These are phyloP conservation scores for Coranthus polyacanthus DNA, from an alignment of 2,797 vertebrate genomes.

Conservation along the genomic window DNA sequence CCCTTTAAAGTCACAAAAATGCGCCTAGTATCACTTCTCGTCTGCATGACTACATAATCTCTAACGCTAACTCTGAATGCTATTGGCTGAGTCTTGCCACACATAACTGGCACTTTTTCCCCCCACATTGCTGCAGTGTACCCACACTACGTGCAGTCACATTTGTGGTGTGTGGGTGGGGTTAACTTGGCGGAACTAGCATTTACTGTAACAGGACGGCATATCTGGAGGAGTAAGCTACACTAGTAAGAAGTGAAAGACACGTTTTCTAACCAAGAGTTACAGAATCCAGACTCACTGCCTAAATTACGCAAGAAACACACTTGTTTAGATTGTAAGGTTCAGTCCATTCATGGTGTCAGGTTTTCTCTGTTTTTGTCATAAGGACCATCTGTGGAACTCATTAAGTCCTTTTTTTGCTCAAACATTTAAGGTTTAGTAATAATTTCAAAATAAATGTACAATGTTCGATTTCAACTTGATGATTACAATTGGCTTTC, in stretches of 20 bases:
- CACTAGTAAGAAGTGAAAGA: slow-evolving; percentile 50
- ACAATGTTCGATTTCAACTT: slow-evolving; percentile 28
- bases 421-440: neutral
- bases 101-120: slow-evolving; percentile 43
- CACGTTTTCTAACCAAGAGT: slow-evolving; percentile 51
- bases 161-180: slow-evolving; percentile 75
- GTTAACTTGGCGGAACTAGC: slow-evolving; percentile 68
- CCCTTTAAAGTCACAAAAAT: slow-evolving; percentile 80
- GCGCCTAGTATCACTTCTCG: slow-evolving; percentile 60
- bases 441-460: slow-evolving; percentile 1
- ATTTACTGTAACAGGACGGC: slow-evolving; percentile 75
- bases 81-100: slow-evolving; percentile 63
- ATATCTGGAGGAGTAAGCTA: slow-evolving; percentile 65
- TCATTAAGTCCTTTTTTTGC: slow-evolving; percentile 4
- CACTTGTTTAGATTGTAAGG: slow-evolving; percentile 6
- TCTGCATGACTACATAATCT: slow-evolving; percentile 69
- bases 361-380: slow-evolving; percentile 11
- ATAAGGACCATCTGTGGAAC: slow-evolving; percentile 20
- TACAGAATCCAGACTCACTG: slow-evolving; percentile 20
- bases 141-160: slow-evolving; percentile 69
- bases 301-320: slow-evolving; percentile 33
- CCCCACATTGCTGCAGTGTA: slow-evolving; percentile 43
- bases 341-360: slow-evolving; percentile 5
- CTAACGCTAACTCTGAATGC: slow-evolving; percentile 54
- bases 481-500: slow-evolving; percentile 16